phyloP scores from a whole-genome alignment of 2,113 vertebrate genomes.

The Salvator merianae region DNA sequence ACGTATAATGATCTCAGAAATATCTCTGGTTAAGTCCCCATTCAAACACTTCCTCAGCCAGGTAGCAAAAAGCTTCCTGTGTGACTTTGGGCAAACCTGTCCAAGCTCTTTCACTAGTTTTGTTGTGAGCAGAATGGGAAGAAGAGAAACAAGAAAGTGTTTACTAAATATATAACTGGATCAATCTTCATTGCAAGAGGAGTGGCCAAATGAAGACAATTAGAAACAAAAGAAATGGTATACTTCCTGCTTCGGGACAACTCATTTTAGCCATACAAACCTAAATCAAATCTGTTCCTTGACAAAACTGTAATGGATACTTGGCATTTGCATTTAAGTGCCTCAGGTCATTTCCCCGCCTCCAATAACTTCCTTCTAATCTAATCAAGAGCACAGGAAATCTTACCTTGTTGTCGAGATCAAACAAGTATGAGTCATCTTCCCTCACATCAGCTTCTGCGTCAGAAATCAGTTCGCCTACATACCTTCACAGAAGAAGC shows the following conservation, averaged over 20 bases:
- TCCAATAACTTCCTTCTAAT: neutral
- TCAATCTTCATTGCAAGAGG: neutral
- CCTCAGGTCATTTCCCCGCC: neutral
- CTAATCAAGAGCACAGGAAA: no score
- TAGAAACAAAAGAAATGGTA: neutral
- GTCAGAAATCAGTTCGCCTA: slow-evolving; percentile 92
- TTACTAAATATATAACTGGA: no score
- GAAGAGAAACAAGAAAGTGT: no score
- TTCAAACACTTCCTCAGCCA: no score
- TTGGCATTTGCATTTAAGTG: neutral
- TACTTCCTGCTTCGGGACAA: neutral
- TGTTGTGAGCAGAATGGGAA: no score
- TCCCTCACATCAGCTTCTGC: slow-evolving; percentile 92
- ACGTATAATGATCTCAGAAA: no score
- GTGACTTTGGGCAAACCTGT: no score
- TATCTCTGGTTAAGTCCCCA: no score
- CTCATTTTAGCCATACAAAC: neutral
- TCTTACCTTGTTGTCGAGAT: slow-evolving; percentile 91
- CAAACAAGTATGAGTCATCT: slow-evolving; percentile 92
- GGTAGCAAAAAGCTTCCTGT: no score
- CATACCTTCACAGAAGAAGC: slow-evolving; percentile 76
- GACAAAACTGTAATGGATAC: neutral
- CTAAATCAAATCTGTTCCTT: neutral
- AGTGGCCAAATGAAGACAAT: no score
- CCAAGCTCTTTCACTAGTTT: no score